Percentiles rank a stretch among this genome's conserved stretches.
phyloP scores from a whole-genome alignment of 2,888 invertebrate species.

The Cistogaster globosa region DNA sequence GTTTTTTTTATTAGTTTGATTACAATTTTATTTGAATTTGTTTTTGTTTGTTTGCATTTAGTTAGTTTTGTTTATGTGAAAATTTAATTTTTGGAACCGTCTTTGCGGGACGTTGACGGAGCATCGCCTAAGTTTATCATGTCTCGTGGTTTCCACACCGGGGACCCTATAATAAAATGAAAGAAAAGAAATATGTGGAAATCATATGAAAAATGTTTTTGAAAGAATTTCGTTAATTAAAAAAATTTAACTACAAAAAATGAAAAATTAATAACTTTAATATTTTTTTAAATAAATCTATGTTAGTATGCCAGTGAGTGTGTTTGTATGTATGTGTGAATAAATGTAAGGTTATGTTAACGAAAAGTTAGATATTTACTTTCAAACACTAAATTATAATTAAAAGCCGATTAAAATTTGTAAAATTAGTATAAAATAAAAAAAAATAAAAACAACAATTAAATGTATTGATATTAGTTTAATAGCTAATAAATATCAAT shows the following conservation, averaged over 20 bases:
- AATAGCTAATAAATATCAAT: neutral
- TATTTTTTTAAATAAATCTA: conserved; percentile 44
- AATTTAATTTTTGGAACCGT: conserved; percentile 83
- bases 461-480: neutral
- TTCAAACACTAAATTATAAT: neutral
- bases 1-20: conserved; percentile 57
- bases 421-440: neutral
- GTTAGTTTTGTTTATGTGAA: conserved; percentile 68
- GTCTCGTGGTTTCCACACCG: conserved; percentile 99
- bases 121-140: conserved; percentile 86
- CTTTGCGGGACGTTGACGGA: conserved; percentile 84
- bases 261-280: conserved; percentile 38
- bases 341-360: neutral
- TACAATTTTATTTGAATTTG: conserved; percentile 62
- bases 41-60: conserved; percentile 70
- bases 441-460: neutral
- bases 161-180: conserved; percentile 93
- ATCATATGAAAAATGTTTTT: conserved; percentile 82
- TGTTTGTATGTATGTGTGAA: conserved; percentile 12
- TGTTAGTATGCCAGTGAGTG: conserved; percentile 21
- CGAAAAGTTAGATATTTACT: neutral
- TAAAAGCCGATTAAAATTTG: conserved; percentile 29
- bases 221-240: conserved; percentile 77
- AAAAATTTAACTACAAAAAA: conserved; percentile 72
- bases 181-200: conserved; percentile 83